phyloP scores from a whole-genome alignment of 2,888 invertebrate species.

The Eupeodes luniger region DNA sequence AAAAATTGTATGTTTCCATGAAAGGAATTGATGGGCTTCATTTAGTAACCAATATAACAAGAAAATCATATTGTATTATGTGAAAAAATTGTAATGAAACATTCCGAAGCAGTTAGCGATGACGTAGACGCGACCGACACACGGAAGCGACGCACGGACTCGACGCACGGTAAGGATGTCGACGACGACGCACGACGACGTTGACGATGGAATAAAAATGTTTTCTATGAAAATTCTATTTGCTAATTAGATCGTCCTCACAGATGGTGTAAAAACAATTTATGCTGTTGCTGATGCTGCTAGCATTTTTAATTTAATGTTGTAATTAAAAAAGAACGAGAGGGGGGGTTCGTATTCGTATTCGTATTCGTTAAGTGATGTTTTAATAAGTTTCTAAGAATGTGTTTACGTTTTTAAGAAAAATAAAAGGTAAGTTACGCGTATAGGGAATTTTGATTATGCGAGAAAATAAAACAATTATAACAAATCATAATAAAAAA shows the following conservation, averaged over 20 bases:
- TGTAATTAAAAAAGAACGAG: background rate
- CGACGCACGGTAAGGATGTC: too few relatives aligned
- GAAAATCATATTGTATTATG: conserved; percentile 9
- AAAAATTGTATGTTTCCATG: conserved; percentile 15
- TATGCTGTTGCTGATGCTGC: background rate
- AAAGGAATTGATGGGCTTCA: conserved; percentile 53
- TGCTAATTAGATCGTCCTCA: conserved; percentile 5
- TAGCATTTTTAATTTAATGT: conserved; percentile 12
- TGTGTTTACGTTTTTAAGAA: background rate
- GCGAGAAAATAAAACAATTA: background rate
- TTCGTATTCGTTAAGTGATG: background rate
- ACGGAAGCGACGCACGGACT: too few relatives aligned
- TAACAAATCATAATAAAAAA: background rate
- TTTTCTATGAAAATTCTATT: conserved; percentile 8
- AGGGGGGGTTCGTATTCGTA: background rate
- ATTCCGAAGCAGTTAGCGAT: background rate
- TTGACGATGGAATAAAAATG: background rate
- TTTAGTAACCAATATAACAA: conserved; percentile 33
- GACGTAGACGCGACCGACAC: background rate
- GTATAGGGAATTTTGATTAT: background rate
- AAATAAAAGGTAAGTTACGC: background rate
- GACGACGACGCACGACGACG: too few relatives aligned
- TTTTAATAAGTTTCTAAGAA: background rate
- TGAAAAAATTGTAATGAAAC: conserved; percentile 7
- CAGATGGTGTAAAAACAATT: background rate